These are phyloP conservation scores for Eugnorisma glareosa DNA, from an alignment of 2,888 invertebrate species.

Conservation along the genomic window DNA sequence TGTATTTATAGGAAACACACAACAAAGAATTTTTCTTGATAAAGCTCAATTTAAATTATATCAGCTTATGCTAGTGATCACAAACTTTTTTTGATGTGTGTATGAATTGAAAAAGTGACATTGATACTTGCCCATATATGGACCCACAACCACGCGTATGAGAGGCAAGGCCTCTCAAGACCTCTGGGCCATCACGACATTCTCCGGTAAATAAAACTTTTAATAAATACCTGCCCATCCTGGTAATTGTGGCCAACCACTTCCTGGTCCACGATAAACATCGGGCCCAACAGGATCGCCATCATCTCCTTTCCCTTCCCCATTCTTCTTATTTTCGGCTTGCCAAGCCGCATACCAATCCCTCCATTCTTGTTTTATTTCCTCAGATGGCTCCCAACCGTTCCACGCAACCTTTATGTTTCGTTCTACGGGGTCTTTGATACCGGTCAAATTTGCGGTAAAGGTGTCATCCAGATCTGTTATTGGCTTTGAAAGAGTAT, in stretches of 20 bases:
- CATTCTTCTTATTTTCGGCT: not conserved
- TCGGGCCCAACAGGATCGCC: not conserved
- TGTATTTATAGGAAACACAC: too few relatives aligned
- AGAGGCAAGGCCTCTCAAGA: too few relatives aligned
- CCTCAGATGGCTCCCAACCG: slow-evolving; percentile 4
- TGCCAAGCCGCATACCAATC: not conserved
- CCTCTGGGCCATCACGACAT: not conserved
- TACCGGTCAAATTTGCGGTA: not conserved
- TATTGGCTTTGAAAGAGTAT: too few relatives aligned
- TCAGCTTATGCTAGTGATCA: too few relatives aligned
- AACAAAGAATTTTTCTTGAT: too few relatives aligned
- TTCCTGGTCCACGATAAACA: slow-evolving; percentile 10
- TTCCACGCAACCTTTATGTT: not conserved
- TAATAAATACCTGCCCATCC: slow-evolving; percentile 25
- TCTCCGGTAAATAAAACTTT: not conserved
- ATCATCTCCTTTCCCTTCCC: not conserved
- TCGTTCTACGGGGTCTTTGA: not conserved
- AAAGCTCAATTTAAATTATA: too few relatives aligned
- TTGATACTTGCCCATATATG: too few relatives aligned
- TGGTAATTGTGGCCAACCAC: slow-evolving; percentile 17
- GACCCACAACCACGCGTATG: too few relatives aligned
- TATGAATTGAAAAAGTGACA: too few relatives aligned
- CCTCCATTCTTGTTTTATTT: not conserved
- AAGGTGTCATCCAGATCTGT: not conserved
- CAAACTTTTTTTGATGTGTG: too few relatives aligned